Percentiles rank a stretch among this genome's conserved stretches.
Conservation (phyloP, 2,888 invertebrate genomes). For the Volucella zonaria region DNA sequence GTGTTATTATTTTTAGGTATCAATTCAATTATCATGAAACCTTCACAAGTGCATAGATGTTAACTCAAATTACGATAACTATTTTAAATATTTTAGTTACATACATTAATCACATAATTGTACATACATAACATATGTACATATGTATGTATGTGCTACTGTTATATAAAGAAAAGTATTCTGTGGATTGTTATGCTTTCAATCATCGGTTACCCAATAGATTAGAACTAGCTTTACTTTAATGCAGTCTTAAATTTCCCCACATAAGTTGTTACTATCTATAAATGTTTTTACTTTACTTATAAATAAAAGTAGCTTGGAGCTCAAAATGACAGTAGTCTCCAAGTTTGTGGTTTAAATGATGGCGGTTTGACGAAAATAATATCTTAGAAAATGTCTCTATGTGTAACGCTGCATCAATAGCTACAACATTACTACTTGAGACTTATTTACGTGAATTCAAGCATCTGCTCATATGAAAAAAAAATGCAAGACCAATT, state of each 20-base stretch:
- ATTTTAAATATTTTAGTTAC: no score
- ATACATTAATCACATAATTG: no score
- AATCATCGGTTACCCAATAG: slow-evolving; percentile 9
- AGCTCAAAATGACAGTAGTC: slow-evolving; percentile 23
- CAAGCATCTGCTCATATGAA: background rate
- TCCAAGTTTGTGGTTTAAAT: slow-evolving; percentile 36
- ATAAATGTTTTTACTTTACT: background rate
- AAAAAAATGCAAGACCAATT: background rate
- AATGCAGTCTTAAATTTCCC: slow-evolving; percentile 26
- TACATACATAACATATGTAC: no score
- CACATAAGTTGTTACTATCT: background rate
- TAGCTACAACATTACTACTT: background rate
- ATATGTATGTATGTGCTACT: no score
- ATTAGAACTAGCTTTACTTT: background rate
- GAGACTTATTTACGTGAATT: slow-evolving; percentile 19
- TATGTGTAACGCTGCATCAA: background rate
- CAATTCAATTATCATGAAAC: no score
- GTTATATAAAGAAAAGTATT: no score
- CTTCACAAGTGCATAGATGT: no score
- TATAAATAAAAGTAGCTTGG: background rate
- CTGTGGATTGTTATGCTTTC: background rate
- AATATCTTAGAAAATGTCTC: slow-evolving; percentile 26
- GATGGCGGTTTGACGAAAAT: slow-evolving; percentile 40
- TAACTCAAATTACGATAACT: no score
- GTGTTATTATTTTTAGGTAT: no score